Evolutionary conservation across 2,888 invertebrate genomes (phyloP), one percentile per base, ranked within the genome.

Genomic region (Neelides folsomi): DNA sequence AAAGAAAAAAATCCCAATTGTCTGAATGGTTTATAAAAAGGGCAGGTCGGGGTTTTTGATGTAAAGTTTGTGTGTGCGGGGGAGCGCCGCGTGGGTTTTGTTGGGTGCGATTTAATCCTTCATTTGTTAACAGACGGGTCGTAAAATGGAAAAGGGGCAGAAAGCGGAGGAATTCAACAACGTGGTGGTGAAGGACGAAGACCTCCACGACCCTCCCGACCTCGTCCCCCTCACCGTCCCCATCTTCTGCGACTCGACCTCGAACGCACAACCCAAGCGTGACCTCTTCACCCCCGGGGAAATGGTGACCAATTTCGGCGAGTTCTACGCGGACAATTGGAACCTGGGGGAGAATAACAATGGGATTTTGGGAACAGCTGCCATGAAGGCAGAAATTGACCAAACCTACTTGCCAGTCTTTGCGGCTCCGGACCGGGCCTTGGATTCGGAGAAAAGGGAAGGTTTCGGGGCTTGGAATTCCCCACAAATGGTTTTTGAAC

Each of bases 381-480:
- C 59, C 20, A 59, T 56, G 16, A 63, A 63, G 47, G 59, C 63
- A 6, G 58, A 63, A 42, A 36, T 63, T 18, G 59, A 60, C 39
- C 57, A 55, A 18, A 51, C 52, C 34, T 56, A 58, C 38, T 42
- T 58, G 12, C 60, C 58, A n/a, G 40, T 60, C 12, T 58, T 59
- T 41, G 48, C 49, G 1, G 44, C 34, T 43, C 35, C 27, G 4
- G 27, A 35, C 42, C 19, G 10, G 18, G 27, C 36, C 39, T 8
- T 47, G 39, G 38, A n/a, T 48, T 16, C 19, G 47, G 39, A 44
- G 53, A 35, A 43, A 55, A 37, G 42, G 52, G 41, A 16, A 41
- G 40, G 49, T 51, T 27, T 35, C 52, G 39, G 20, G 52, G 50
- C 53, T 47, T 45, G 34, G 52, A 10, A 41, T 46, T 44, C 50